Evolutionary conservation across 1,140 invertebrate genomes (phyloP).

Genomic region (Lasaia peninsularis): DNA sequence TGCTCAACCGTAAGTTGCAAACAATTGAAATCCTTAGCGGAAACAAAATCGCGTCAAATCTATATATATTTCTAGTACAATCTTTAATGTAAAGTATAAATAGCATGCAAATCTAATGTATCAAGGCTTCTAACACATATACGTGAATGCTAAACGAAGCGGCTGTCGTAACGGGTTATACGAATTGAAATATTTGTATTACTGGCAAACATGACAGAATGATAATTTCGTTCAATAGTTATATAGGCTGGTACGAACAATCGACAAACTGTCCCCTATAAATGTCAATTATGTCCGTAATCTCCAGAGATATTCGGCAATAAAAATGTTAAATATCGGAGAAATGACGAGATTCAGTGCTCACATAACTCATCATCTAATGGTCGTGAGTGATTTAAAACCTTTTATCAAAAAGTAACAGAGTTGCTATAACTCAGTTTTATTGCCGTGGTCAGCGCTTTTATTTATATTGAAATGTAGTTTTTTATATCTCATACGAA

Average conservation of each 20-base stretch:
- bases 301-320: constrained; percentile 64
- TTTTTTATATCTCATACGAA: constrained; percentile 49
- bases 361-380: constrained; percentile 73
- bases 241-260: constrained; percentile 28
- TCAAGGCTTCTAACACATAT: constrained; percentile 38
- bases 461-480: constrained; percentile 56
- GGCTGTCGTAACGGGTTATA: constrained; percentile 66
- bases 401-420: constrained; percentile 74
- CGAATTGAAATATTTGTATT: constrained; percentile 70
- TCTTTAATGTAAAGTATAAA: constrained; percentile 45
- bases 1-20: constrained; percentile 46
- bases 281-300: constrained; percentile 57
- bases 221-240: constrained; percentile 49
- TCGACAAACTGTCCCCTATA: constrained; percentile 52
- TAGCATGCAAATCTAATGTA: constrained; percentile 71
- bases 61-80: constrained; percentile 40
- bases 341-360: constrained; percentile 65
- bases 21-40: constrained; percentile 59
- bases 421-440: constrained; percentile 70
- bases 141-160: constrained; percentile 68
- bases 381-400: constrained; percentile 74
- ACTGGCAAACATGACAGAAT: constrained; percentile 51
- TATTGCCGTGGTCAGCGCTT: constrained; percentile 67
- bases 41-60: constrained; percentile 55
- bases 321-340: constrained; percentile 70